Evolutionary conservation across 2,797 vertebrate genomes (phyloP).

Genomic region (Syngnathus rostellatus): DNA sequence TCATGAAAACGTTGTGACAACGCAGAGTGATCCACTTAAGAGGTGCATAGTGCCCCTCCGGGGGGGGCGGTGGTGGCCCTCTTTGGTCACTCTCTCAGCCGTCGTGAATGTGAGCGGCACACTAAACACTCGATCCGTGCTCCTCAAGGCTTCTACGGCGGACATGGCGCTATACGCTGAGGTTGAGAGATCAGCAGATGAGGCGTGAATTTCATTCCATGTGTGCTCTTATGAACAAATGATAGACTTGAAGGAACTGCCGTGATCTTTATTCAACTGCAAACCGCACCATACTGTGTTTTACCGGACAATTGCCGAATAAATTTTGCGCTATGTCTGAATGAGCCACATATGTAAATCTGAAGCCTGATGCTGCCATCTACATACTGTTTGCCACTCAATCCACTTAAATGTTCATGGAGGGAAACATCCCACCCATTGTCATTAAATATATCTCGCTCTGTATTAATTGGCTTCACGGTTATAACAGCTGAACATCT

Average conservation of each 20-base stretch:
- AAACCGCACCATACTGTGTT: no score
- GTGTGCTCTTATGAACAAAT: no score
- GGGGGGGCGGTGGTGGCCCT: slow-evolving; percentile 40
- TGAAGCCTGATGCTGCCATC: neutral
- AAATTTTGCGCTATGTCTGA: no score
- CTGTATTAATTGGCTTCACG: slow-evolving; percentile 32
- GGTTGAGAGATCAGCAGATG: neutral
- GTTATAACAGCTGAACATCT: slow-evolving; percentile 25
- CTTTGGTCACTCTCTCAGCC: slow-evolving; percentile 32
- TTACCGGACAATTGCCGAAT: no score
- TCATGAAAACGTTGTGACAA: slow-evolving; percentile 67
- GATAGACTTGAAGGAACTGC: no score
- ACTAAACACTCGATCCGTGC: slow-evolving; percentile 27
- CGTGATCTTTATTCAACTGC: no score
- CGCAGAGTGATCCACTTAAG: slow-evolving; percentile 61
- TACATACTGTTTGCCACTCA: neutral
- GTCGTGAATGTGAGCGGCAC: slow-evolving; percentile 28
- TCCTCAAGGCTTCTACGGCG: slow-evolving; percentile 10
- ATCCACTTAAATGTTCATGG: slow-evolving; percentile 20
- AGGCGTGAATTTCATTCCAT: neutral
- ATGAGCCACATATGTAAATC: no score
- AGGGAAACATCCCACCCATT: slow-evolving; percentile 18
- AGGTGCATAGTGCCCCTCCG: slow-evolving; percentile 55
- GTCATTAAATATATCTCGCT: slow-evolving; percentile 41
- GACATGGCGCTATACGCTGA: neutral